phyloP scores from a whole-genome alignment of 2,888 invertebrate genomes.

The Cerastis rubricosa region DNA sequence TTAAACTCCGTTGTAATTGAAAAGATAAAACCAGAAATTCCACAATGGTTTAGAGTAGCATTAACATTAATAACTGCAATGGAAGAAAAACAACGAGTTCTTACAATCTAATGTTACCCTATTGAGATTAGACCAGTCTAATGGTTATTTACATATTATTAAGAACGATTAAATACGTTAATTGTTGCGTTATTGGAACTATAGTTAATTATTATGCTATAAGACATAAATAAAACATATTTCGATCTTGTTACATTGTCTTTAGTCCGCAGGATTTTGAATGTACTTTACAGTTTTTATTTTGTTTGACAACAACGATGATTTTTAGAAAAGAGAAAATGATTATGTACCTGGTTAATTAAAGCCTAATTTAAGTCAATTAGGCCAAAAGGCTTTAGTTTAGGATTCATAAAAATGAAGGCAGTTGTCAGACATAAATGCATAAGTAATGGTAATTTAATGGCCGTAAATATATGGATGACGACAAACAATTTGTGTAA shows the following conservation, averaged over 20 bases:
- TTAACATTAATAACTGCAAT: constrained; percentile 32
- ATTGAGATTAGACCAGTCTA: constrained; percentile 68
- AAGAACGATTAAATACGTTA: constrained; percentile 67
- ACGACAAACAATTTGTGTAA: constrained; percentile 3
- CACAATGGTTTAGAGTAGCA: constrained; percentile 28
- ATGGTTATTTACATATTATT: constrained; percentile 72
- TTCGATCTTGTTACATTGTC: constrained; percentile 78
- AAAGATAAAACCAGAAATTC: constrained; percentile 69
- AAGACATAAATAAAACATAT: constrained; percentile 67
- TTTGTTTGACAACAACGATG: constrained; percentile 34
- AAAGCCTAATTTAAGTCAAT: background rate
- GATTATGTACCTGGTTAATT: no score
- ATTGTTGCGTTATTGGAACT: constrained; percentile 79
- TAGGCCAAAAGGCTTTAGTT: background rate
- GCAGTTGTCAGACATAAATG: constrained; percentile 19
- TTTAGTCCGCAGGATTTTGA: constrained; percentile 55
- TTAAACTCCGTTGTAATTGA: constrained; percentile 52
- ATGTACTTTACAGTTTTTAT: background rate
- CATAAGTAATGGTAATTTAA: background rate
- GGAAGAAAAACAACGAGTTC: constrained; percentile 38
- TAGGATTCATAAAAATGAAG: background rate
- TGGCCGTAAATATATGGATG: background rate
- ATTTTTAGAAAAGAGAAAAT: background rate
- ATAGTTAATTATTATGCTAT: constrained; percentile 73
- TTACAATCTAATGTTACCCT: constrained; percentile 50